These are phyloP conservation scores for Perca schrenkii DNA, from an alignment of 2,113 vertebrate genomes.

Conservation along the genomic window DNA sequence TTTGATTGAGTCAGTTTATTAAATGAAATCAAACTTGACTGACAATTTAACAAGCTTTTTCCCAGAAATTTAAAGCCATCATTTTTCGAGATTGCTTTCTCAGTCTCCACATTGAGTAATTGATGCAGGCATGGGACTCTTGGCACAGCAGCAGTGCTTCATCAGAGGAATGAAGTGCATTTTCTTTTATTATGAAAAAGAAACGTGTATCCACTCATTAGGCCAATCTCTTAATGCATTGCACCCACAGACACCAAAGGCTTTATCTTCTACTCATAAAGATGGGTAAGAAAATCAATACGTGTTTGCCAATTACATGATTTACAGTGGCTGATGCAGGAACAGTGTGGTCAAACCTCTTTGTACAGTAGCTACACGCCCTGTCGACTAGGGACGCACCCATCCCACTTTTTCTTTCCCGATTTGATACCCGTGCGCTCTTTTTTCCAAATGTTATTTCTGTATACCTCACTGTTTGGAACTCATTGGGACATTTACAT, in stretches of 20 bases:
- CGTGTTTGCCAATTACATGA: neutral
- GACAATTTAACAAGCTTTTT: conserved; percentile 10
- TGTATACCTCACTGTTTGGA: neutral
- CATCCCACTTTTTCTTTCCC: neutral
- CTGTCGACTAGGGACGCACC: no score
- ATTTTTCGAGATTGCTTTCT: conserved; percentile 7
- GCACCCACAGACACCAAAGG: conserved; percentile 13
- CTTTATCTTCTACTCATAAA: conserved; percentile 22
- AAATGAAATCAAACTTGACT: conserved; percentile 25
- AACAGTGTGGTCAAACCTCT: conserved; percentile 13
- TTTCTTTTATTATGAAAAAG: neutral
- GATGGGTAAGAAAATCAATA: conserved; percentile 42
- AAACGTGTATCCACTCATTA: conserved; percentile 2
- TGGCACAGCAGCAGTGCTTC: conserved; percentile 11
- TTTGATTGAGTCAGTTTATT: neutral
- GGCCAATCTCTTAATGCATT: conserved; percentile 37
- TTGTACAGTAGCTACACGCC: neutral
- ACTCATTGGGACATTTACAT: neutral
- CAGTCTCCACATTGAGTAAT: neutral
- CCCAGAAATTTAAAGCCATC: conserved; percentile 5
- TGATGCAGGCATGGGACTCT: neutral
- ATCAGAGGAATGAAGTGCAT: conserved; percentile 14
- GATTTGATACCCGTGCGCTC: neutral
- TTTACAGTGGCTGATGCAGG: conserved; percentile 25
- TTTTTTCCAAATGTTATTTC: neutral